Percentiles rank a stretch among this genome's conserved stretches.
Conservation (phyloP, 1,140 invertebrate species). For the Arctopsyche grandis region DNA sequence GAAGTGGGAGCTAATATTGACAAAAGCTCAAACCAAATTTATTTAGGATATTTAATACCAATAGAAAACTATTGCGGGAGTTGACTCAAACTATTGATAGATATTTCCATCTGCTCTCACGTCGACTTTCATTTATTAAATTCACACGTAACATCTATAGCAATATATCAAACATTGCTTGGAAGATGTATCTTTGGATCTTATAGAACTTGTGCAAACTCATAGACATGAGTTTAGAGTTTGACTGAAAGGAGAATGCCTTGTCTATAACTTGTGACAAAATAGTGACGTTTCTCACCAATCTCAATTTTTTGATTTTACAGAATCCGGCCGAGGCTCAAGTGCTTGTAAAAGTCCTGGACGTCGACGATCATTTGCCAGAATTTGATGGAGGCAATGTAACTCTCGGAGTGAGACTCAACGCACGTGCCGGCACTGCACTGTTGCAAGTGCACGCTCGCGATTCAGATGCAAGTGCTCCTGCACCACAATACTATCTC, state of each 20-base stretch:
- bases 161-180: no score
- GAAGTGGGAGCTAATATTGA: not conserved
- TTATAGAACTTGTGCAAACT: no score
- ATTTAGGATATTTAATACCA: conserved; percentile 16
- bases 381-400: conserved; percentile 73
- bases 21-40: conserved; percentile 9
- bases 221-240: no score
- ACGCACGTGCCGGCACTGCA: conserved; percentile 78
- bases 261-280: no score
- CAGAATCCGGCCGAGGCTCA: conserved; percentile 78
- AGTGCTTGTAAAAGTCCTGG: conserved; percentile 72
- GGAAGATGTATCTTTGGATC: no score
- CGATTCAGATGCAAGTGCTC: conserved; percentile 75
- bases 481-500: conserved; percentile 73
- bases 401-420: conserved; percentile 78
- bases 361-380: conserved; percentile 81
- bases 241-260: no score
- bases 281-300: no score
- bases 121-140: no score
- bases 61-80: not conserved
- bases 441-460: conserved; percentile 73
- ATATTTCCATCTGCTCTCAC: no score
- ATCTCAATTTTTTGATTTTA: no score
- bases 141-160: no score
- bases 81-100: not conserved